phyloP scores from a whole-genome alignment of 2,888 invertebrate genomes.

The Ceramica pisi region DNA sequence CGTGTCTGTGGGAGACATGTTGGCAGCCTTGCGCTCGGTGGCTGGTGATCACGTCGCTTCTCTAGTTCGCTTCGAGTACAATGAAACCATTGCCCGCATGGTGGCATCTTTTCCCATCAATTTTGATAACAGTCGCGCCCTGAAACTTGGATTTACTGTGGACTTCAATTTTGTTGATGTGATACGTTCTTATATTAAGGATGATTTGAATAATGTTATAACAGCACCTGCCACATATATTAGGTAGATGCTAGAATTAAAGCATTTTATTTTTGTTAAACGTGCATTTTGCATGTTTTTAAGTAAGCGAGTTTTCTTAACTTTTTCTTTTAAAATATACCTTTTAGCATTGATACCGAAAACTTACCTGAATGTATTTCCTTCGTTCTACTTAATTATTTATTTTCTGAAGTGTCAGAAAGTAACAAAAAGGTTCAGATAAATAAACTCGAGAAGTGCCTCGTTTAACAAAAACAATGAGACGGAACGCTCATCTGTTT shows the following conservation, averaged over 20 bases:
- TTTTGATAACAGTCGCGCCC: slow-evolving; percentile 78
- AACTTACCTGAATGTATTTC: not conserved
- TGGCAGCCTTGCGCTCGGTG: slow-evolving; percentile 74
- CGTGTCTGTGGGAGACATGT: slow-evolving; percentile 77
- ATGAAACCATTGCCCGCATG: slow-evolving; percentile 75
- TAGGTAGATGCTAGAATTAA: slow-evolving; percentile 4
- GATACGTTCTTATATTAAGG: slow-evolving; percentile 75
- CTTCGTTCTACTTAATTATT: not conserved
- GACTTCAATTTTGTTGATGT: slow-evolving; percentile 79
- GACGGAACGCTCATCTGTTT: slow-evolving; percentile 11
- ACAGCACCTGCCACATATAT: slow-evolving; percentile 12
- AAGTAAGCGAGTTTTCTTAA: not conserved
- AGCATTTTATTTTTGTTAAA: not conserved
- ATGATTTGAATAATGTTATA: slow-evolving; percentile 62
- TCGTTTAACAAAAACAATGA: slow-evolving; percentile 23
- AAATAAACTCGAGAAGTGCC: slow-evolving; percentile 23
- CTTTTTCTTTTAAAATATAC: not conserved
- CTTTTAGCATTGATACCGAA: not conserved
- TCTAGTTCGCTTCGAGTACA: slow-evolving; percentile 73
- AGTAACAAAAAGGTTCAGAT: not conserved
- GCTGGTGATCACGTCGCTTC: slow-evolving; percentile 77
- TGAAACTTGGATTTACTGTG: slow-evolving; percentile 78
- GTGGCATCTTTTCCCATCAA: slow-evolving; percentile 78
- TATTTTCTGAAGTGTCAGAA: not conserved
- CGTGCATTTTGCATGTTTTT: not conserved